phyloP scores from a whole-genome alignment of 2,113 vertebrate species.

The Saccopteryx leptura region DNA sequence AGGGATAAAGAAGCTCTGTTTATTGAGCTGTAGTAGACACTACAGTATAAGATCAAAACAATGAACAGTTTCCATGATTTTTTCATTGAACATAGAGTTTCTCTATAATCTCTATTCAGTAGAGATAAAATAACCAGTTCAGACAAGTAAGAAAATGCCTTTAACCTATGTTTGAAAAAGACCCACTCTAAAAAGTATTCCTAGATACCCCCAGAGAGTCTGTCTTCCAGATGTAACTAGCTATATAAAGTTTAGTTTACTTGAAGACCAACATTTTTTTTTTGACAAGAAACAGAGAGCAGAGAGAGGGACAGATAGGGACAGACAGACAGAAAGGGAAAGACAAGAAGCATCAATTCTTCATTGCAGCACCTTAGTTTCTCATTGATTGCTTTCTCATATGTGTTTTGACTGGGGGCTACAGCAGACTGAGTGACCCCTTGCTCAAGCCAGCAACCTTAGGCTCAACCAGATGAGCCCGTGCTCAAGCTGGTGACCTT shows the following conservation, averaged over 20 bases:
- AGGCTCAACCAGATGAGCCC: too few relatives aligned
- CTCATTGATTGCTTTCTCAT: too few relatives aligned
- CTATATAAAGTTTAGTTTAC: conserved; percentile 18
- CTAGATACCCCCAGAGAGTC: neutral
- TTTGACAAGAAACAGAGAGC: too few relatives aligned
- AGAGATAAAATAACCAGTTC: conserved; percentile 9
- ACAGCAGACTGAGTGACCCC: too few relatives aligned
- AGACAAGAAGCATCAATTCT: too few relatives aligned
- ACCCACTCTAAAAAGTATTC: neutral
- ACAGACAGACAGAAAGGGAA: too few relatives aligned
- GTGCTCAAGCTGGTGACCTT: too few relatives aligned
- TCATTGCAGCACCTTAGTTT: too few relatives aligned
- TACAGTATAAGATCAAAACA: conserved; percentile 31
- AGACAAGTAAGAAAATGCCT: conserved; percentile 17
- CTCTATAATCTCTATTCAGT: conserved; percentile 29
- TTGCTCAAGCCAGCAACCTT: too few relatives aligned
- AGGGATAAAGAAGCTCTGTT: neutral
- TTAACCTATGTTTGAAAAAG: conserved; percentile 20
- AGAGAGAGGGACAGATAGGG: too few relatives aligned
- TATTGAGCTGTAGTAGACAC: neutral
- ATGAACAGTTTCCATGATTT: neutral
- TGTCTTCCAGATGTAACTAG: conserved; percentile 27
- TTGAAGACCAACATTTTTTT: neutral
- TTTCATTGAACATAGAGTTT: conserved; percentile 3
- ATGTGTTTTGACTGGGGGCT: too few relatives aligned